Evolutionary conservation across 2,888 invertebrate genomes (phyloP).

Genomic region (Xestia sexstrigata): DNA sequence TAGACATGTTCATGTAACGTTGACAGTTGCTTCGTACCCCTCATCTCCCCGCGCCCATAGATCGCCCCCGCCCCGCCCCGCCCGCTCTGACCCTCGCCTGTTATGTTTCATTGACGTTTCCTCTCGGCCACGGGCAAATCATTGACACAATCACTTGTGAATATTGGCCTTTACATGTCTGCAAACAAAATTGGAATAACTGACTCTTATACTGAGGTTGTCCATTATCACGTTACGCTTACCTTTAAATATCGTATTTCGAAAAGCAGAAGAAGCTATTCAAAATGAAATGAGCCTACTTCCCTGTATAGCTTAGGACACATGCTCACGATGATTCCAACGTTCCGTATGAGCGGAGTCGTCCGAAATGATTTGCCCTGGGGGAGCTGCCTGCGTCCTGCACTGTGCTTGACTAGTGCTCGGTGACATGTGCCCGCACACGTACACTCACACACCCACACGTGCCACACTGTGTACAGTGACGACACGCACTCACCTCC

Average conservation of each 20-base stretch:
- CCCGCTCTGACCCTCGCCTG: conserved; percentile 71
- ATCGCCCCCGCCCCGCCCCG: conserved; percentile 65
- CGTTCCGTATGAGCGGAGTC: conserved; percentile 33
- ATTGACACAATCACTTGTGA: conserved; percentile 51
- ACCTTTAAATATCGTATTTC: conserved; percentile 16
- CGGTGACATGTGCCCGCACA: conserved; percentile 40
- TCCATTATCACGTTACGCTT: neutral
- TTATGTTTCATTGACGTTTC: conserved; percentile 72
- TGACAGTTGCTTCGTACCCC: conserved; percentile 70
- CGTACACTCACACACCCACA: too few species aligned
- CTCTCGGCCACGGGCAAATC: conserved; percentile 78
- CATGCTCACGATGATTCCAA: conserved; percentile 16
- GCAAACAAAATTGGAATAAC: conserved; percentile 16
- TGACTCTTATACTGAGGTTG: neutral
- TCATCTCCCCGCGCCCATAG: conserved; percentile 73
- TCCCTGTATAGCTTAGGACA: conserved; percentile 5
- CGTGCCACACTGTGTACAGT: conserved; percentile 40
- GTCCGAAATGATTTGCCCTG: conserved; percentile 69
- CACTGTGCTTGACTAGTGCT: conserved; percentile 69
- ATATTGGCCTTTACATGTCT: conserved; percentile 30
- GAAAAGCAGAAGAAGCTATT: conserved; percentile 14
- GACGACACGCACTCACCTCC: conserved; percentile 66
- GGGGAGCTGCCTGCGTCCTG: conserved; percentile 74
- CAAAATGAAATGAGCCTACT: conserved; percentile 13
- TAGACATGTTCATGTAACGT: conserved; percentile 83